phyloP scores from a whole-genome alignment of 2,113 vertebrate species.

The Sorex araneus region DNA sequence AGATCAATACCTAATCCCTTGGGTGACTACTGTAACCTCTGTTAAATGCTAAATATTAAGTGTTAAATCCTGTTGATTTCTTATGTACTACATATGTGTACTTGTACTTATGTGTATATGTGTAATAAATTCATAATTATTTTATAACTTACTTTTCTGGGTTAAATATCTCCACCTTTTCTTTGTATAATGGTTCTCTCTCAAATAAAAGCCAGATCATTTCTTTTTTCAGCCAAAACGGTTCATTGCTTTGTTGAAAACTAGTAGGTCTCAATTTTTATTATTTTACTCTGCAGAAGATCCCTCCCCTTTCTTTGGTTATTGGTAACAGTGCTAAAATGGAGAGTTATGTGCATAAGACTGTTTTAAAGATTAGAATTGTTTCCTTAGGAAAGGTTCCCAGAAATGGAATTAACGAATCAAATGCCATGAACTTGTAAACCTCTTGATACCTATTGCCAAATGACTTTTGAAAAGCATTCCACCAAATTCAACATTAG shows the following conservation, averaged over 20 bases:
- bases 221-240: slow-evolving; percentile 39
- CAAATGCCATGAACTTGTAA: slow-evolving; percentile 83
- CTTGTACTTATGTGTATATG: not conserved
- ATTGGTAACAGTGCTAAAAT: slow-evolving; percentile 73
- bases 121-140: slow-evolving; percentile 27
- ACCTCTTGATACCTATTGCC: slow-evolving; percentile 78
- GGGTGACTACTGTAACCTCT: not conserved
- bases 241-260: slow-evolving; percentile 49
- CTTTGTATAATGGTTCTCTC: slow-evolving; percentile 53
- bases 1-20: not conserved
- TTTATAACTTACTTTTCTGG: slow-evolving; percentile 2
- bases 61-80: not conserved
- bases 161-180: not conserved
- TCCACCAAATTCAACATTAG: slow-evolving; percentile 73
- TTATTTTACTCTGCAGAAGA: slow-evolving; percentile 45
- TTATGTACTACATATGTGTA: not conserved
- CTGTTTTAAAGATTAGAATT: slow-evolving; percentile 84
- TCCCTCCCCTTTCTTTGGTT: slow-evolving; percentile 48
- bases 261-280: slow-evolving; percentile 52
- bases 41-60: not conserved
- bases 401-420: slow-evolving; percentile 85
- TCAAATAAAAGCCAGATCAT: slow-evolving; percentile 14
- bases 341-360: slow-evolving; percentile 69
- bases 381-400: slow-evolving; percentile 83
- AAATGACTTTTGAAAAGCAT: slow-evolving; percentile 76